Conservation (phyloP, 2,113 vertebrate genomes). For the Alethe castanea region DNA sequence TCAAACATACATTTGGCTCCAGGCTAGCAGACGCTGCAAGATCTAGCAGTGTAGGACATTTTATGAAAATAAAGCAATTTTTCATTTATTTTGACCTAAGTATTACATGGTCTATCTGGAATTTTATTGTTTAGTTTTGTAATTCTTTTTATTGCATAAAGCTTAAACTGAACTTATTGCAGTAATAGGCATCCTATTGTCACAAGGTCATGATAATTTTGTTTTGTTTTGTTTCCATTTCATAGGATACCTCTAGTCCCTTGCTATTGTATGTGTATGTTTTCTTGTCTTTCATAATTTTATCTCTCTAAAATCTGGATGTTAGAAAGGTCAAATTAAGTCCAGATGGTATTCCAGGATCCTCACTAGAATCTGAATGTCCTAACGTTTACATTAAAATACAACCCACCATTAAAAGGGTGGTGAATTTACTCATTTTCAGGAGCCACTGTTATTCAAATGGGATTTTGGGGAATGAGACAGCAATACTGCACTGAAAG, state of each 20-base stretch:
- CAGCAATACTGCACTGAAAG: not conserved
- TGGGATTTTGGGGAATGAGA: not conserved
- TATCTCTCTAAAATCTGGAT: not conserved
- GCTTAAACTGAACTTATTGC: not conserved
- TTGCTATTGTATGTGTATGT: not conserved
- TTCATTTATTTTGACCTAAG: not conserved
- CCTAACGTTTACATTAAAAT: not conserved
- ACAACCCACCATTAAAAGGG: not conserved
- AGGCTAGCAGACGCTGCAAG: not conserved
- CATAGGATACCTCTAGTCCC: not conserved
- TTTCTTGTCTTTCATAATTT: not conserved
- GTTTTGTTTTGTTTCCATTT: not conserved
- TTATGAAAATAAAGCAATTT: not conserved
- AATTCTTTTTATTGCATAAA: not conserved
- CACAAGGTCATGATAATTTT: not conserved
- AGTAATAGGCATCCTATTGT: not conserved
- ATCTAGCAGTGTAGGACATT: not conserved
- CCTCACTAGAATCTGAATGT: not conserved
- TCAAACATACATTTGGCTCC: not conserved
- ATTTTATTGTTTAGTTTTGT: not conserved
- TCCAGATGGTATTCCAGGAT: not conserved
- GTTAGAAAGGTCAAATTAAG: not conserved
- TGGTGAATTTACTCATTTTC: not conserved
- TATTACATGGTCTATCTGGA: not conserved
- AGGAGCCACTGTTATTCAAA: not conserved